Evolutionary conservation across 2,888 invertebrate species (phyloP), one percentile per base, ranked within the genome.

Genomic region (Alloplasta piceator): DNA sequence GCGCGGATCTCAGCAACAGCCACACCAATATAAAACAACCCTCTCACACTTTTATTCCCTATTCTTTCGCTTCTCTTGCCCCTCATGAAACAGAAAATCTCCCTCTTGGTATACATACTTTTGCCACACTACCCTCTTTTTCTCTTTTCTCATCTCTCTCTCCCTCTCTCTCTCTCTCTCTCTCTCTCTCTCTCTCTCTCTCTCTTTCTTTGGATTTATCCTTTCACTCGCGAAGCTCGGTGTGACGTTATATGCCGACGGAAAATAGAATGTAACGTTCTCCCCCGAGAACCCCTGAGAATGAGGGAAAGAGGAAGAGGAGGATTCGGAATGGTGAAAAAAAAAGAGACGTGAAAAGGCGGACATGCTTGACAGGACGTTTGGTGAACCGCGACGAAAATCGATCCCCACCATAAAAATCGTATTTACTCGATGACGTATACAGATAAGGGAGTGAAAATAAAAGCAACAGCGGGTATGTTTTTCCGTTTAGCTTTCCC

Each of bases 11-110:
- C 55, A 56, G 64, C 63, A 72, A 71, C 61, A 81, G 73, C 77
- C 74, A 82, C 82, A 82, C 74, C 84, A 81, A 78, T 79, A 83
- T 82, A 84, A 81, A 84, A 85, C 82, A 80, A 78, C 77, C 75
- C 16, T 6, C 58, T 55, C 39, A 50, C 81, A 46, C 58, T 52
- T 60, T 82, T 26, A 26, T 26, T 77, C 46, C 50, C 39, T 26
- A 50, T 60, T 43, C 52, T 56, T 60, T 38, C 36, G 41, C 46
- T 70, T 43, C 3, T 72, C 76, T 75, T 70, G 58, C 70, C 46
- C 63, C 60, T 60, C 41, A 43, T 38, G 66, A 50, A 39, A 52
- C 55, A 55, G 38, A 26, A 74, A 74, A 64, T 72, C 61, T 73
- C 75, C 56, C 48, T 58, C 66, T 14, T 72, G 38, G 48, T 63